A percentile compares a stretch with the other conserved stretches of the same genome.
These are phyloP conservation scores for Anarrhichthys ocellatus DNA, from an alignment of 2,113 vertebrate genomes.

Conservation along the genomic window DNA sequence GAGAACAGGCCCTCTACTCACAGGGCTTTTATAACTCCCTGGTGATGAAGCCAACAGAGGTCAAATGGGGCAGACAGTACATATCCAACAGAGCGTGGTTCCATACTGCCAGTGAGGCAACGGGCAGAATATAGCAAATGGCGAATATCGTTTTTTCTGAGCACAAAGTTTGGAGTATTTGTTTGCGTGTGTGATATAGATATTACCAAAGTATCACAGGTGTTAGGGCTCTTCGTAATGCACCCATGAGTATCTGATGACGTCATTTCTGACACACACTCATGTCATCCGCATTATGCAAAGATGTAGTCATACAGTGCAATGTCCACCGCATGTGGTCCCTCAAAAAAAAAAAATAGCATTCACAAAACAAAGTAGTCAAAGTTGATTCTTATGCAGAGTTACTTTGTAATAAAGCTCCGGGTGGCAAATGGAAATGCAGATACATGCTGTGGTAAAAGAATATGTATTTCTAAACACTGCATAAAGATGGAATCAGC, in stretches of 20 bases:
- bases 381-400: slow-evolving; percentile 35
- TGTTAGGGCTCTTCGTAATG: slow-evolving; percentile 25
- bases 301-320: slow-evolving; percentile 48
- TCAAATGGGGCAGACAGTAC: slow-evolving; percentile 55
- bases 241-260: slow-evolving; percentile 44
- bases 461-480: slow-evolving; percentile 55
- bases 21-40: slow-evolving; percentile 61
- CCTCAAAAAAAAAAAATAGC: background rate
- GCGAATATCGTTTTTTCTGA: background rate
- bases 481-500: slow-evolving; percentile 46
- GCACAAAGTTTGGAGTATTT: background rate
- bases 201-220: slow-evolving; percentile 17
- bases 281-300: slow-evolving; percentile 52
- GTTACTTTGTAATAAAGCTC: slow-evolving; percentile 44
- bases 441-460: slow-evolving; percentile 47
- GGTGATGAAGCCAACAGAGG: slow-evolving; percentile 59
- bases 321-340: slow-evolving; percentile 14
- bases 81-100: slow-evolving; percentile 52
- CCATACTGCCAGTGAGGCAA: slow-evolving; percentile 4
- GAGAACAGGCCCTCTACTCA: slow-evolving; percentile 49
- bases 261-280: slow-evolving; percentile 61
- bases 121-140: background rate
- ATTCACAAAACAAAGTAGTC: slow-evolving; percentile 34
- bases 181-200: background rate
- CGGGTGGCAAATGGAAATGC: slow-evolving; percentile 43